Evolutionary conservation across 1,140 invertebrate genomes (phyloP).

Genomic region (Rhizoglyphus robini): DNA sequence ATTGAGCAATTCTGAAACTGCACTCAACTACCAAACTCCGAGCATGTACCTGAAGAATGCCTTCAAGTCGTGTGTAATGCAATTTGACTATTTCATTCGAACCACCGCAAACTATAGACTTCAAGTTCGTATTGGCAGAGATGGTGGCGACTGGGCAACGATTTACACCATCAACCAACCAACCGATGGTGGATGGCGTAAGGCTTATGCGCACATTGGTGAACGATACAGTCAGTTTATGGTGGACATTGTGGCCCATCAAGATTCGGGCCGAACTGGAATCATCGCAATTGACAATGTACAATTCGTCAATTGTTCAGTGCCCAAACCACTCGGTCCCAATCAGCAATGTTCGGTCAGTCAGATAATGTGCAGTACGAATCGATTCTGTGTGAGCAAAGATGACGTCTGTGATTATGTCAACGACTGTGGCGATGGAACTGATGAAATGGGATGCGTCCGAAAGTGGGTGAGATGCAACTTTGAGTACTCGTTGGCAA

Average conservation of each 20-base stretch:
- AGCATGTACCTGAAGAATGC: neutral
- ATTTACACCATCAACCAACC: neutral
- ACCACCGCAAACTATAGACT: neutral
- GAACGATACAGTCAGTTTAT: constrained; percentile 12
- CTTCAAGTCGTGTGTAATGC: neutral
- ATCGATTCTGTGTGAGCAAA: constrained; percentile 18
- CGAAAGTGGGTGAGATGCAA: neutral
- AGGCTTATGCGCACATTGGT: constrained; percentile 21
- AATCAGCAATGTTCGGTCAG: constrained; percentile 19
- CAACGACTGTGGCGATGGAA: constrained; percentile 54
- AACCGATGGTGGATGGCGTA: constrained; percentile 20
- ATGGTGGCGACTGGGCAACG: neutral
- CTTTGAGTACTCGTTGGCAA: neutral
- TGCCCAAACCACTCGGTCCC: constrained; percentile 18
- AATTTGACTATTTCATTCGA: neutral
- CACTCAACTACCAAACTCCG: constrained; percentile 1
- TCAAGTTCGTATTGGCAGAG: neutral
- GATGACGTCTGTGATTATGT: constrained; percentile 51
- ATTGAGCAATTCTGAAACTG: neutral
- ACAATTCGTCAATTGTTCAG: constrained; percentile 28
- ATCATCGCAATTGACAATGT: constrained; percentile 36
- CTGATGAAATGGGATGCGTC: neutral
- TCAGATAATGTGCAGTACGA: constrained; percentile 21
- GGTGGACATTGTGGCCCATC: constrained; percentile 11
- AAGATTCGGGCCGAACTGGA: constrained; percentile 19